Base-by-base conservation (phyloP, 2,888 invertebrate genomes). In the Enoplolaimus lenunculus region DNA sequence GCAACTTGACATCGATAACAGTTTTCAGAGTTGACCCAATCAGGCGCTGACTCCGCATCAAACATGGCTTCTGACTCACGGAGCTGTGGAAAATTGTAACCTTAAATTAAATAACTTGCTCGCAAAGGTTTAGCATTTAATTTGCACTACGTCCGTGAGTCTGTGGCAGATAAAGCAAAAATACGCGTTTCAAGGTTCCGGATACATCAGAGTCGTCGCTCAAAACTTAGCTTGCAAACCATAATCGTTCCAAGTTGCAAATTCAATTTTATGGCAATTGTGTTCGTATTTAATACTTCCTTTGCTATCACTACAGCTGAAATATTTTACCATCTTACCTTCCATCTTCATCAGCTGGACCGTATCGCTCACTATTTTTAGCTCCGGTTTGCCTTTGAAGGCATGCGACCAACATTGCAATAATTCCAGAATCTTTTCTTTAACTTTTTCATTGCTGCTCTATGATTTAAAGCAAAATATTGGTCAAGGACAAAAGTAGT, bases 31-130 rank as follows among this genome's bases (percentile, higher is more conserved):
- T 98, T 95, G 1, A 89, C 89, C 98, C 98, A 99, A 79, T 92
- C 91, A 0, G 98, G 98, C 16, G 98, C 97, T 31, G 89, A 90
- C 80, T 97, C 94, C 1, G 97, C 91, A 71, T 88, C 88, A 82
- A 97, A 98, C 97, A 99, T 97, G 59, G 97, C 97, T 83, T 98
- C 98, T 71, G 93, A 90, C 83, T 97, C 97, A 79, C 90, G 90
- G 70, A 94, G 82, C 57, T 87, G 85, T 0, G 94, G 94, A 81
- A 97, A 94, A 76, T 88, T 88, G 81, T 87, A 89, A 45, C 93
- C 83, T 82, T 72, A 1, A 75, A 72, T 1, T 21, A 26, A 59
- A 26, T 34, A 70, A 7, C 21, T 72, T n/a, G n/a, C n/a, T 62
- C 16, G 28, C 7, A n/a, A 21, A n/a, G 13, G 29, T 68, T n/a